These are phyloP conservation scores for Poecile montanus DNA, from an alignment of 2,797 vertebrate species.

Conservation along the genomic window DNA sequence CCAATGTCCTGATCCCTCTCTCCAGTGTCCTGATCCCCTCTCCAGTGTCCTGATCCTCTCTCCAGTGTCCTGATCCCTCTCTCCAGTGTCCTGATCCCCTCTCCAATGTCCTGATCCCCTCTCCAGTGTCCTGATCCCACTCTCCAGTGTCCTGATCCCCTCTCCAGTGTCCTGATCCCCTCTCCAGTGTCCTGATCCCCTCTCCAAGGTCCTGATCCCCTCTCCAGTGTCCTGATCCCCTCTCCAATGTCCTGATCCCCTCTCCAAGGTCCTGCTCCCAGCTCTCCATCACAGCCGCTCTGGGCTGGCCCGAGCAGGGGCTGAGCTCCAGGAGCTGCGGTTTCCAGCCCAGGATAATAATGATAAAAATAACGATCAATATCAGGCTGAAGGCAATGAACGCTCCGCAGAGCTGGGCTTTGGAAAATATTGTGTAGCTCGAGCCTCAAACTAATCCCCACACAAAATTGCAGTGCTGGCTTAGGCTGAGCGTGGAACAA, in stretches of 20 bases:
- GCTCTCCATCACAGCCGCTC: neutral
- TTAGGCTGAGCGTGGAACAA: neutral
- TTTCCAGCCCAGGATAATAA: neutral
- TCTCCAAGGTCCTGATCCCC: neutral
- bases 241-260: neutral
- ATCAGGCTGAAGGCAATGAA: neutral
- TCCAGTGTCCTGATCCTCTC: too few species aligned
- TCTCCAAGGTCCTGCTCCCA: neutral
- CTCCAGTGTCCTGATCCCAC: too few species aligned
- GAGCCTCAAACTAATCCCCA: neutral
- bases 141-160: neutral
- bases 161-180: too few species aligned
- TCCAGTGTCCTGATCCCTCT: too few species aligned
- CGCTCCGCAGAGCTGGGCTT: neutral
- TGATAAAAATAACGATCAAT: neutral
- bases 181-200: too few species aligned
- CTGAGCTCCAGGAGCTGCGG: fast-evolving
- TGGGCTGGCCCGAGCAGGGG: neutral
- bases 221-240: neutral
- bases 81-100: too few species aligned
- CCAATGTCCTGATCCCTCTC: too few species aligned
- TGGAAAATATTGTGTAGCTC: neutral
- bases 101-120: too few species aligned
- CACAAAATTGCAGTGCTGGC: neutral
- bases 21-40: too few species aligned